Evolutionary conservation across 2,888 invertebrate species (phyloP), one percentile per base, ranked within the genome.

Genomic region (Danaus chrysippus): DNA sequence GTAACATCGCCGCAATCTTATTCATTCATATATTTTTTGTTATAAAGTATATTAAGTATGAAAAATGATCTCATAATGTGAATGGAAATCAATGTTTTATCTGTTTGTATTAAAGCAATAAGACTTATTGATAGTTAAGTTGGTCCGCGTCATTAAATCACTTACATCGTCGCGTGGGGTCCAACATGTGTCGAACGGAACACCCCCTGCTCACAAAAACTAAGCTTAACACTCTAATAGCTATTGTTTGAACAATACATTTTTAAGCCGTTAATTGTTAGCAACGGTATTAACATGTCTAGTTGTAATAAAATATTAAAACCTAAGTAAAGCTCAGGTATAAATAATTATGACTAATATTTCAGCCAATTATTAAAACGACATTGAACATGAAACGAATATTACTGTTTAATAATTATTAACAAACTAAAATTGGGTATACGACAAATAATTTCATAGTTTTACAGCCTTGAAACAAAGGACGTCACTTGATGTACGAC

Each of bases 111-210:
- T 41, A 54, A 10, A 54, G 11, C 54, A 54, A 52, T 56, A 9
- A 10, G 13, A 23, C 42, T 43, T 15, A 58, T 46, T 41, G 42
- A 55, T 46, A 58, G 46, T 42, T 55, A 62, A 55, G 42, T 46
- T 42, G 10, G 15, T 43, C 49, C 44, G n/a, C 44, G 78, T 78
- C 81, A 84, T 81, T 87, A 87, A 87, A 88, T 88, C 87, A 88
- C 84, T 82, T 79, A 85, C 81, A 71, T 70, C 86, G 74, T 81
- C 79, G 88, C 87, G 88, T 88, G 88, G 88, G 88, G 88, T 85
- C 86, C 73, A 69, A 70, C 87, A 84, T 83, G 84, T 86, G 49
- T 49, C 49, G 87, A 84, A 6, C 82, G 82, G 82, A 76, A 81
- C 73, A 65, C 65, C 62, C 65, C 65, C 62, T 61, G 66, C 49